Base-by-base conservation (phyloP, 1,140 invertebrate genomes). In the Phortica variegata region DNA sequence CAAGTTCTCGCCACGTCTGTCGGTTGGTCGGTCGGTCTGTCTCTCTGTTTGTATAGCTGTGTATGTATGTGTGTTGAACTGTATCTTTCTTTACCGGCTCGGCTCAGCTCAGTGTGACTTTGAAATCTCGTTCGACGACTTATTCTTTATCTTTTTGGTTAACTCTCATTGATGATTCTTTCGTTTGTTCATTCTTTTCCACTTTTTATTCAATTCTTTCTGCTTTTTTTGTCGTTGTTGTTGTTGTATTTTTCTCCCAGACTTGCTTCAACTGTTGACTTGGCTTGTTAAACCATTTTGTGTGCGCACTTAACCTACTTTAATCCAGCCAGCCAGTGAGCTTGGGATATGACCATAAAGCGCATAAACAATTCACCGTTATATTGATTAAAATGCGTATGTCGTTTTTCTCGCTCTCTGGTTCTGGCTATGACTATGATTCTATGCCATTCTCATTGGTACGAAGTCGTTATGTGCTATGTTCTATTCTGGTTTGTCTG, bases 371-470 rank as follows among this genome's bases (percentile, higher is more conserved):
- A 33, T 26, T 54, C 42, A 38, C 62, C 63, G 68, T 71, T 72
- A 63, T 56, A 68, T 71, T 58, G 63, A 68, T 65, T 69, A 54
- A 68, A 65, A 71, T 69, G 53, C 60, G 60, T 63, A 61, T 62
- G 10, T 26, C 23, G 16, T 29, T 43, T 8, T 16, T 3, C 20
- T n/a, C n/a, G n/a, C n/a, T n/a, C n/a, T n/a, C 65, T 66, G 40
- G 65, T 70, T 71, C 60, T 60, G 50, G 33, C 42, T 61, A 57
- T 40, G 46, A 31, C 29, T 55, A 44, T 32, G 65, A 52, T 69
- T 69, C 63, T 68, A 61, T n/a, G 29, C n/a, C 61, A 55, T 65
- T 60, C 47, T 41, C 43, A 43, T 17, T 29, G 29, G 38, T 21
- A n/a, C n/a, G n/a, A n/a, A n/a, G n/a, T n/a, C n/a, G n/a, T n/a